Base-by-base conservation (phyloP, 1,140 invertebrate species). In the Diachasmimorpha longicaudata region DNA sequence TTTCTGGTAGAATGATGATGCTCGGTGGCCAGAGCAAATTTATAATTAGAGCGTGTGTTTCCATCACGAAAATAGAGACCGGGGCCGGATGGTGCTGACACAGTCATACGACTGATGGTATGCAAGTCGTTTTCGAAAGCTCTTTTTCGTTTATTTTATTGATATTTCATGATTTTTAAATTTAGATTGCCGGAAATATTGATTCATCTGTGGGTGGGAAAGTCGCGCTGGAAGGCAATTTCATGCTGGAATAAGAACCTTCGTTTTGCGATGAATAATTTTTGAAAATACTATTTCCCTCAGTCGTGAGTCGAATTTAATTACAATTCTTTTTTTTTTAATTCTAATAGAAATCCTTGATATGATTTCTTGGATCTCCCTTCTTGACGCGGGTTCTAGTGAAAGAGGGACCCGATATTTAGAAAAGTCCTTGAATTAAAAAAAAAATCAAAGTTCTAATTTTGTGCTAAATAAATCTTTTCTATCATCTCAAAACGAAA, bases 41-140 rank as follows among this genome's bases (percentile, higher is more conserved):
- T 86, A 86, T 85, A 85, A 84, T 87, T 87, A 86, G 85, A 85
- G 79, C 80, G 81, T 77, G 82, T 83, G 82, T 82, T 86, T 84
- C 83, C 83, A 81, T 84, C 80, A 83, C 85, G 75, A 86, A 88
- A 88, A 86, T 88, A 88, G 85, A 86, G 84, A 37, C 66, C 48
- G 48, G 83, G 81, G 80, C 81, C 80, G 82, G 81, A 82, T 85
- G 80, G 39, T 74, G 73, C 70, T 74, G 69, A 63, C 19, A 76
- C 55, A 68, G 78, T 78, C 78, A 46, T 68, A 55, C 14, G 31
- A 58, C 55, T 36, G 52, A 69, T 73, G 39, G 66, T 44, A 52
- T 52, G 48, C 48, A 52, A 19, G 36, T 31, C 72, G 71, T 52
- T 75, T 48, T 70, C 69, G 0, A 70, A 70, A 21, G 16, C 48